phyloP scores from a whole-genome alignment of 2,888 invertebrate genomes.

The Drosophila atroscutellata region DNA sequence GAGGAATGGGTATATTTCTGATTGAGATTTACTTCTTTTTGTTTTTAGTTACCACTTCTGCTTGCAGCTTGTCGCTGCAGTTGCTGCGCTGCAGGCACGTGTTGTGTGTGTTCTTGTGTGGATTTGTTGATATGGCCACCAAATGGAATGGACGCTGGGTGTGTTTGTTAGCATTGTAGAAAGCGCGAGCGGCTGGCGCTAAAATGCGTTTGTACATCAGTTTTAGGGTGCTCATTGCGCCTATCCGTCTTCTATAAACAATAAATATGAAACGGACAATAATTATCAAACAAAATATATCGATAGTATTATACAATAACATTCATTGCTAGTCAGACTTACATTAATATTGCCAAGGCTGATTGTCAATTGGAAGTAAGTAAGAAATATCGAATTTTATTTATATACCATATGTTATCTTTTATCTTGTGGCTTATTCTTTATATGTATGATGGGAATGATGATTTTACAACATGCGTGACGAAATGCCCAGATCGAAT shows the following conservation, averaged over 20 bases:
- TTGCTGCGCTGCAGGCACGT: slow-evolving; percentile 33
- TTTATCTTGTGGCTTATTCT: neutral
- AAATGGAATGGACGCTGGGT: slow-evolving; percentile 38
- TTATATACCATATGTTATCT: neutral
- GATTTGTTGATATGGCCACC: slow-evolving; percentile 29
- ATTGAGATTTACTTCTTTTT: no score
- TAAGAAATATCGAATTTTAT: neutral
- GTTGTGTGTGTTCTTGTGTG: slow-evolving; percentile 42
- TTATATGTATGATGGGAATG: neutral
- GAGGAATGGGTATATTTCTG: neutral
- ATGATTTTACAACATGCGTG: neutral
- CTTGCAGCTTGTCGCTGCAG: slow-evolving; percentile 29
- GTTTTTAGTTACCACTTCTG: slow-evolving; percentile 16
- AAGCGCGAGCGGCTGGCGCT: neutral
- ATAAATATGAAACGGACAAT: slow-evolving; percentile 26
- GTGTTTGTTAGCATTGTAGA: neutral
- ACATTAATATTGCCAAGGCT: neutral
- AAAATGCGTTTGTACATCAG: slow-evolving; percentile 39
- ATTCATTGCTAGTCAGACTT: neutral
- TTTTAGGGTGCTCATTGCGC: slow-evolving; percentile 49
- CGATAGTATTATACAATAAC: slow-evolving; percentile 22
- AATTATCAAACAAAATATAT: slow-evolving; percentile 6
- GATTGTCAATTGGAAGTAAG: neutral
- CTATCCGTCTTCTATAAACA: slow-evolving; percentile 1
- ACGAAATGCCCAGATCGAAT: slow-evolving; percentile 5